phyloP scores from a whole-genome alignment of 2,797 vertebrate genomes.

The Cynopterus sphinx region DNA sequence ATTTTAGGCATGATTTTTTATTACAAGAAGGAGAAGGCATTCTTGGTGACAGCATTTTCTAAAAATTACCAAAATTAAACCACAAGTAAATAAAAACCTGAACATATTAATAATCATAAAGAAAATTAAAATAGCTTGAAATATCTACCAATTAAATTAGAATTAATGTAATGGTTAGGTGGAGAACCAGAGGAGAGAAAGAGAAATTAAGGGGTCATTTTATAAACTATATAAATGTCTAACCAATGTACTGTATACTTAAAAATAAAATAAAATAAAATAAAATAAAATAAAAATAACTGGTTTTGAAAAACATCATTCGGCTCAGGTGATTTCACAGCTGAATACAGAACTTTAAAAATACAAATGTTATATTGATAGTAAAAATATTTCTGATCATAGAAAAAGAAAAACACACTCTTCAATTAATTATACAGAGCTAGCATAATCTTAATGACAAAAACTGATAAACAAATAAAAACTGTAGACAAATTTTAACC shows the following conservation, averaged over 20 bases:
- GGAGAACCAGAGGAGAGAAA: no score
- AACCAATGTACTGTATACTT: no score
- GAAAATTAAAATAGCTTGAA: constrained; percentile 44
- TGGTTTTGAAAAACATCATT: neutral
- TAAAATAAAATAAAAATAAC: no score
- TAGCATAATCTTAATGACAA: neutral
- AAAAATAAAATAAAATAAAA: no score
- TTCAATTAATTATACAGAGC: neutral
- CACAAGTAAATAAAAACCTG: neutral
- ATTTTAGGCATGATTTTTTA: constrained; percentile 1
- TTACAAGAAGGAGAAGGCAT: neutral
- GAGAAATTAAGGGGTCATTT: no score
- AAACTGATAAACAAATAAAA: constrained; percentile 36
- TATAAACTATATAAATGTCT: no score
- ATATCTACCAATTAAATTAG: constrained; percentile 25
- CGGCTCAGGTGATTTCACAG: neutral
- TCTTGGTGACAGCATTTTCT: neutral
- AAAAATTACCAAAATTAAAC: constrained; percentile 17
- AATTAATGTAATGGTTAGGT: no score
- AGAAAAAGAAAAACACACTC: neutral
- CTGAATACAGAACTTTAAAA: neutral
- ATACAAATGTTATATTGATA: constrained; percentile 20
- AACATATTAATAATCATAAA: neutral
- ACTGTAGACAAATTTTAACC: neutral
- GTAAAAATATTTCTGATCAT: constrained; percentile 42